phyloP scores from a whole-genome alignment of 1,140 invertebrate species.

The Habropoda laboriosa region DNA sequence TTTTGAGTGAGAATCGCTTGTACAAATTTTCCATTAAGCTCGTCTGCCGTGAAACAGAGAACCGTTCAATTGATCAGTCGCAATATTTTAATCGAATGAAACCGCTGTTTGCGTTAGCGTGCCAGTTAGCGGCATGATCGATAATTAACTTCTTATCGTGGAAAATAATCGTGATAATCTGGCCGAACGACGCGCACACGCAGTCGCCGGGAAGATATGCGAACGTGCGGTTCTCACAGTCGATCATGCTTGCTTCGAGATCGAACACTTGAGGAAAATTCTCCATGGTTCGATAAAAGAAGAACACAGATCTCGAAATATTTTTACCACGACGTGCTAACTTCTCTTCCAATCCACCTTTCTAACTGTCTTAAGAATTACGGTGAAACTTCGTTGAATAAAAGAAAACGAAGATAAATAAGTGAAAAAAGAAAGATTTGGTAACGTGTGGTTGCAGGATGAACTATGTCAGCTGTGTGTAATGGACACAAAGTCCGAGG shows the following conservation, averaged over 20 bases:
- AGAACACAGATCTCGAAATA: too few relatives aligned
- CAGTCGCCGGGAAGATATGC: not conserved
- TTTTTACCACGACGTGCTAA: too few relatives aligned
- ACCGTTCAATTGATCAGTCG: not conserved
- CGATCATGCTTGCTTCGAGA: not conserved
- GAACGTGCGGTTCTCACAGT: not conserved
- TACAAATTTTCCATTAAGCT: too few relatives aligned
- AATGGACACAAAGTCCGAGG: constrained; percentile 74
- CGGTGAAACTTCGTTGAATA: not conserved
- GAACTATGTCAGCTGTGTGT: constrained; percentile 78
- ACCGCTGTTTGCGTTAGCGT: not conserved
- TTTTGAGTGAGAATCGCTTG: too few relatives aligned
- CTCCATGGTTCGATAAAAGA: too few relatives aligned
- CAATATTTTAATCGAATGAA: not conserved
- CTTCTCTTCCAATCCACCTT: too few relatives aligned
- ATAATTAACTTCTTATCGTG: constrained; percentile 51
- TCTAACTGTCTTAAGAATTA: too few relatives aligned
- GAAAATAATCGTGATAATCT: constrained; percentile 39
- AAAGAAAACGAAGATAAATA: not conserved
- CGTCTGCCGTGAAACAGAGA: too few relatives aligned
- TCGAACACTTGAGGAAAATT: not conserved
- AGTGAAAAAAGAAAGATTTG: not conserved
- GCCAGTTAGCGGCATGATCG: constrained; percentile 12
- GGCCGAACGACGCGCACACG: too few relatives aligned
- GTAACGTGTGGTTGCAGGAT: constrained; percentile 67